Base-by-base conservation (phyloP, 2,888 invertebrate species). In the Phymatocera aterrima region DNA sequence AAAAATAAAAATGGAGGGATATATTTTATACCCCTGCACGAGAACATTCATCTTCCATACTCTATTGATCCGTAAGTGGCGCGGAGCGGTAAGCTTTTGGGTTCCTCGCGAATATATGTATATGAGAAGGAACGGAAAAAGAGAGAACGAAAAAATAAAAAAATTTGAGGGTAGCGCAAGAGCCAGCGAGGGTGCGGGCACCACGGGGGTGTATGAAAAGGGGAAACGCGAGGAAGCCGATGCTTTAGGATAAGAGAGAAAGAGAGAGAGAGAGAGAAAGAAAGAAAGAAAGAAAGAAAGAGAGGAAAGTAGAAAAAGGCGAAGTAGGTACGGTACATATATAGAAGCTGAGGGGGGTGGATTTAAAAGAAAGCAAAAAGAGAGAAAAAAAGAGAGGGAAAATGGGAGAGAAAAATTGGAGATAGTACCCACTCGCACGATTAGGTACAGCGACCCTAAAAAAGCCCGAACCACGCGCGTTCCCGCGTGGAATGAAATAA, bases 1-100 rank as follows among this genome's bases (percentile, higher is more conserved):
- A n/a, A n/a, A n/a, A n/a, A n/a, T n/a, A n/a, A n/a, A n/a, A n/a
- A n/a, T n/a, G n/a, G n/a, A n/a, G n/a, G n/a, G n/a, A n/a, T n/a
- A n/a, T n/a, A n/a, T n/a, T n/a, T n/a, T n/a, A n/a, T n/a, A n/a
- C 24, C 57, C 46, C 15, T 57, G 15, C 57, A 57, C 57, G 57
- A 28, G 24, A 28, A 57, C 88, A 87, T 89, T 89, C 88, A 89
- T 88, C 87, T 88, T 88, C 88, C 87, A 87, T 88, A 88, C 86
- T 85, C 88, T 89, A 89, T 89, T 89, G 89, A 89, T 88, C 89
- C 87, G 87, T 87, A 87, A 87, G 88, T 87, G 87, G 87, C 86
- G 88, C 88, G 84, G 81, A 78, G 85, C 84, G 75, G 75, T 75
- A 75, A 72, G 43, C 54, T 51, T 75, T 54, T 57, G 40, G 75